Conservation (phyloP, 2,888 invertebrate genomes). For the Heteromurus nitidus region DNA sequence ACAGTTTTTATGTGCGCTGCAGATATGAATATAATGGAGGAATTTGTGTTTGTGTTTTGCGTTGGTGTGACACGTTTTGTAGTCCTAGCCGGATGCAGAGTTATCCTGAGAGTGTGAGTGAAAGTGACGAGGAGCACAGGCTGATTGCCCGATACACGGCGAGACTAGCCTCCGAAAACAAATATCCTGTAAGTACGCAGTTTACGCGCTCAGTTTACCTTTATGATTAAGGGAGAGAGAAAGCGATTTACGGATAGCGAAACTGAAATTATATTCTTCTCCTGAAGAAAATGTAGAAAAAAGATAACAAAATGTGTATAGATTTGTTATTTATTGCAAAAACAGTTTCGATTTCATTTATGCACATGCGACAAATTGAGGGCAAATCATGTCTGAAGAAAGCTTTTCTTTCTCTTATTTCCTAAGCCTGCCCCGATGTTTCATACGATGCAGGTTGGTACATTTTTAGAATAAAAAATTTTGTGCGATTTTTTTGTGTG, state of each 20-base stretch:
- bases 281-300: no score
- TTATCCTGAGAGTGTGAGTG: conserved; percentile 76
- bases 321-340: no score
- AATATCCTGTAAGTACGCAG: conserved; percentile 82
- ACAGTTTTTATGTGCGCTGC: no score
- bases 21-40: no score
- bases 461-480: conserved; percentile 12
- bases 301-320: no score
- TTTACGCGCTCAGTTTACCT: no score
- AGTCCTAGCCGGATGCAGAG: conserved; percentile 75
- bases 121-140: conserved; percentile 93
- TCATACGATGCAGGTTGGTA: conserved; percentile 70
- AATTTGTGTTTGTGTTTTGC: conserved; percentile 59
- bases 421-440: conserved; percentile 70
- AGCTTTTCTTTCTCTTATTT: conserved; percentile 12
- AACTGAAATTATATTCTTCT: no score
- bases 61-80: conserved; percentile 44
- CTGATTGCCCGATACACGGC: conserved; percentile 98
- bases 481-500: conserved; percentile 3
- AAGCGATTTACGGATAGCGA: not conserved
- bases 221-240: not conserved
- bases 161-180: conserved; percentile 92
- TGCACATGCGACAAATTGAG: conserved; percentile 9
- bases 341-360: not conserved
- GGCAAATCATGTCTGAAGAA: conserved; percentile 7